Base-by-base conservation (phyloP, 1,140 invertebrate genomes). In the Lamellibrachia luymesi region DNA sequence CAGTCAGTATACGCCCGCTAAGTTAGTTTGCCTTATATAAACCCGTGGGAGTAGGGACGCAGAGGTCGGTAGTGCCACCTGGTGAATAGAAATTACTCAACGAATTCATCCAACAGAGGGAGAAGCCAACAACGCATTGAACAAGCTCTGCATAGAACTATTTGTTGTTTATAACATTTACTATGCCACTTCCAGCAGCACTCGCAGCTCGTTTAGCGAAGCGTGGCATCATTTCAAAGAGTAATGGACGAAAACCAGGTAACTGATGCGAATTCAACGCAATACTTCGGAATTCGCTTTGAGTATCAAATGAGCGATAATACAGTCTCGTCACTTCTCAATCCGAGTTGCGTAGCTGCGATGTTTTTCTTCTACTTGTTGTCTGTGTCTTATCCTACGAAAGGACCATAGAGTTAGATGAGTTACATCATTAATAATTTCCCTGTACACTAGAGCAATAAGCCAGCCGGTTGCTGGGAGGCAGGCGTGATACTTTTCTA, bases 181-280 rank as follows among this genome's bases (percentile, higher is more conserved):
- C 94, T 22, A 99, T 99, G 98, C 98, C 98, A 93, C 96, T 99
- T 90, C 98, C 98, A 50, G 97, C 98, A 93, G 98, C 98, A 50
- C 97, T 99, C 95, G 97, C 98, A 91, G 98, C 98, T 13, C 97
- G 98, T 94, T 97, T 99, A 94, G 97, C 98, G 8, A 98, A 98
- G 96, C 96, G 98, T 95, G 98, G 98, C 90, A 97, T 99, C 92
- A 93, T 97, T 27, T 94, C 93, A 50, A 93, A 95, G 90, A n/a
- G 6, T 51, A 51, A 10, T 51, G 93, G 94, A 93, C 93, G 94
- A 64, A 94, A 92, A 90, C 92, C 94, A 92, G 89, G 93, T 94
- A 93, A 17, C 13, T 80, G 4, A 80, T 6, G 6, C 64, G 25
- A 10, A 22, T 22, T 80, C 64, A 80, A 80, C 25, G 64, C 25